Percentiles rank a stretch among this genome's conserved stretches.
Evolutionary conservation across 1,140 invertebrate species (phyloP).

Genomic region (Papilio helenus): DNA sequence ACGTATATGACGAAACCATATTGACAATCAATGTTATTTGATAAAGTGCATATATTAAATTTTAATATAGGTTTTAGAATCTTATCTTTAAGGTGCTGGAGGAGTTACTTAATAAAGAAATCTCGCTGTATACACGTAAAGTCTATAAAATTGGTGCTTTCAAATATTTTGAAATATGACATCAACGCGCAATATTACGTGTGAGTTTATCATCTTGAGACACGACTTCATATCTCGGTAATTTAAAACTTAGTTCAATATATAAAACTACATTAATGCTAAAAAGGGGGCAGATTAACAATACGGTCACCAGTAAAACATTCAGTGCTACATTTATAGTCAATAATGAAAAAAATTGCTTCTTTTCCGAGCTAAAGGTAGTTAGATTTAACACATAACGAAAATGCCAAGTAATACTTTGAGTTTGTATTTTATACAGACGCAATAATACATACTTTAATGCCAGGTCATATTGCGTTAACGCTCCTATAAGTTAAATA

Average conservation of each 20-base stretch:
- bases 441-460: no score
- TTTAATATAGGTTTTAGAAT: not conserved
- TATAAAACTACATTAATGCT: no score
- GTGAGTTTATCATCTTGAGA: not conserved
- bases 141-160: slow-evolving; percentile 1
- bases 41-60: not conserved
- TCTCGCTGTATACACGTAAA: not conserved
- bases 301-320: no score
- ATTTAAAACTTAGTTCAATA: no score
- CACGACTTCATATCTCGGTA: not conserved
- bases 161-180: not conserved
- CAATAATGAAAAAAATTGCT: no score
- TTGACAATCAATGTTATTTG: not conserved
- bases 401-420: no score
- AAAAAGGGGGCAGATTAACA: no score
- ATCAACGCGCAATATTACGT: not conserved
- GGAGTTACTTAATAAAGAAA: not conserved
- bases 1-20: slow-evolving; percentile 2
- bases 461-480: not conserved
- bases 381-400: no score
- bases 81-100: not conserved
- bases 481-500: not conserved
- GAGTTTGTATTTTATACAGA: no score
- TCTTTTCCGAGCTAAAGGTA: no score
- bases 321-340: no score